Conservation (phyloP, 2,113 vertebrate species). For the Petrocephalus zakoni region DNA sequence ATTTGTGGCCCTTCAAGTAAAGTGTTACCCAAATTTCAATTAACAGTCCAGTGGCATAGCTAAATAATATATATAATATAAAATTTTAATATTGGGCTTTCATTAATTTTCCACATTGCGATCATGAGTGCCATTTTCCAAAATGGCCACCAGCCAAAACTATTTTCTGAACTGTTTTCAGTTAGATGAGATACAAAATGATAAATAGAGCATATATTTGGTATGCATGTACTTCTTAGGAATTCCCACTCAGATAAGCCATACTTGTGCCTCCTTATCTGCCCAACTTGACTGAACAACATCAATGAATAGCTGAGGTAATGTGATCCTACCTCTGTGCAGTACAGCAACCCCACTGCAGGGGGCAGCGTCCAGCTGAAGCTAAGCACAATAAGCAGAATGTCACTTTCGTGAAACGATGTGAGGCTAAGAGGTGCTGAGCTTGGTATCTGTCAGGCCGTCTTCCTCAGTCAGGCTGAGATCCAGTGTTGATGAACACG, state of each 20-base stretch:
- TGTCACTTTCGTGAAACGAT: background rate
- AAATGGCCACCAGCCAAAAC: background rate
- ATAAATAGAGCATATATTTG: too few relatives aligned
- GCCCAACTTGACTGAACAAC: background rate
- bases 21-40: background rate
- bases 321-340: background rate
- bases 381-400: background rate
- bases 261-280: too few relatives aligned
- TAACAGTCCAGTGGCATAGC: background rate
- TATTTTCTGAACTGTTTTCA: background rate
- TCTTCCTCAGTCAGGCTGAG: background rate
- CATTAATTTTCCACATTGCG: background rate
- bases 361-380: background rate
- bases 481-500: background rate
- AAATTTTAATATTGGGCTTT: background rate
- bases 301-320: background rate
- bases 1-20: too few relatives aligned
- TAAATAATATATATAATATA: background rate
- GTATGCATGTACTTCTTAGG: background rate
- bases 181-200: too few relatives aligned
- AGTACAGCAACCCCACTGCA: background rate
- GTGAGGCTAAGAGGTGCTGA: background rate
- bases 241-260: background rate
- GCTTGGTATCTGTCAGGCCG: background rate
- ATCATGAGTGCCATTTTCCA: background rate